Conservation (phyloP, 2,888 invertebrate genomes). For the Subacronicta megacephala region DNA sequence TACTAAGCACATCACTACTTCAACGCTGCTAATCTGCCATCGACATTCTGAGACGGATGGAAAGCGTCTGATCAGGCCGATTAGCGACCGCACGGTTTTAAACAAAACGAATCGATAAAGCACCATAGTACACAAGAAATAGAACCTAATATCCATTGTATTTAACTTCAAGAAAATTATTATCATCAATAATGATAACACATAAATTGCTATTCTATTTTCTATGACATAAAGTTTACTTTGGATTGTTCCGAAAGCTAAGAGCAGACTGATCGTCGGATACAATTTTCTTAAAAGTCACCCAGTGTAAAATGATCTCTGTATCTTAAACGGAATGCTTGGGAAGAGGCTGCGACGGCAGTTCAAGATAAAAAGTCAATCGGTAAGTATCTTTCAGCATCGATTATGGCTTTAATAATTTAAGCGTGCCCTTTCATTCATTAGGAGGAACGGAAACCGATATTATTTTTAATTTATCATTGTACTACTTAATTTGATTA, state of each 20-base stretch:
- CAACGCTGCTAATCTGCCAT: slow-evolving; percentile 51
- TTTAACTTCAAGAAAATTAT: slow-evolving; percentile 5
- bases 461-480: slow-evolving; percentile 4
- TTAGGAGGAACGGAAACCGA: slow-evolving; percentile 10
- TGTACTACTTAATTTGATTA: not conserved
- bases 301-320: slow-evolving; percentile 31
- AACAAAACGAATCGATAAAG: slow-evolving; percentile 24
- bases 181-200: slow-evolving; percentile 3
- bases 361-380: slow-evolving; percentile 32
- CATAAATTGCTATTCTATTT: slow-evolving; percentile 16
- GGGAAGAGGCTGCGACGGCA: slow-evolving; percentile 3
- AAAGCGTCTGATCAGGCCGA: slow-evolving; percentile 64
- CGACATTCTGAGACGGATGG: slow-evolving; percentile 62
- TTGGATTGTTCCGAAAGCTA: slow-evolving; percentile 3
- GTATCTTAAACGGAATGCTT: slow-evolving; percentile 14
- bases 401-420: slow-evolving; percentile 34
- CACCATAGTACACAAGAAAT: slow-evolving; percentile 20
- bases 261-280: slow-evolving; percentile 15
- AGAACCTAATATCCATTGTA: slow-evolving; percentile 34
- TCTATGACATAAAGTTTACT: not conserved
- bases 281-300: slow-evolving; percentile 34
- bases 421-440: slow-evolving; percentile 35
- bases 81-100: slow-evolving; percentile 54
- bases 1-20: slow-evolving; percentile 36
- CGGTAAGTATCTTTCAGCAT: slow-evolving; percentile 28